Evolutionary conservation across 2,888 invertebrate species (phyloP), one percentile per base, ranked within the genome.

Genomic region (Leptothorax acervorum): DNA sequence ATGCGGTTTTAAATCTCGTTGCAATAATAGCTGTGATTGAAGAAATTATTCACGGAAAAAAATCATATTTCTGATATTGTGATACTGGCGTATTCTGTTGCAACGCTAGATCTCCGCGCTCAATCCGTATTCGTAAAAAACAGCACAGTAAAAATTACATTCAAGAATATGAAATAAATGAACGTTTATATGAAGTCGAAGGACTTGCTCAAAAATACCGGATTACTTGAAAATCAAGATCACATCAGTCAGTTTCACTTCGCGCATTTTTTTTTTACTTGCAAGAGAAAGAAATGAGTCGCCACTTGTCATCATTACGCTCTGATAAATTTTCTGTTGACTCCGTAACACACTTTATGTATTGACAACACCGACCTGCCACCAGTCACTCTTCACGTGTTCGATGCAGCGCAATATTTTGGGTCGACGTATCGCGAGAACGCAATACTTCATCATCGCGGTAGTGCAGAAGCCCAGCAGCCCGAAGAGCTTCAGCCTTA

Each of bases 351-450:
- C 9, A 70, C n/a, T 79, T 70, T 42, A 42, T 5, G 8, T 31
- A 79, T 82, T 9, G 28, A 74, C 12, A 57, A 60, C 28, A 87
- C 82, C 42, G 31, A 90, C 88, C 82, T 83, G 75, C n/a, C 85
- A 71, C 93, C 93, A 93, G 66, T 93, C 92, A 0, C 45, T 62
- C 23, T 90, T 84, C 15, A 93, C 82, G 35, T 89, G 84, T 15
- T 87, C 84, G 42, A 93, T 86, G 76, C 93, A 93, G 0, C 84
- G 23, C 28, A 65, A 62, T 62, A 93, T 90, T 0, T 81, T 78
- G 2, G 86, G 60, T n/a, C 87, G 85, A 31, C 88, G 88, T 5
- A 62, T 35, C 0, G 87, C 66, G 9, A 93, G 86, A 11, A 90
- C 88, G 42, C 76, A 84, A 51, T 91, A 92, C 74, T 93, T 93